These are phyloP conservation scores for Capromys pilorides DNA, from an alignment of 2,797 vertebrate species.

Conservation along the genomic window DNA sequence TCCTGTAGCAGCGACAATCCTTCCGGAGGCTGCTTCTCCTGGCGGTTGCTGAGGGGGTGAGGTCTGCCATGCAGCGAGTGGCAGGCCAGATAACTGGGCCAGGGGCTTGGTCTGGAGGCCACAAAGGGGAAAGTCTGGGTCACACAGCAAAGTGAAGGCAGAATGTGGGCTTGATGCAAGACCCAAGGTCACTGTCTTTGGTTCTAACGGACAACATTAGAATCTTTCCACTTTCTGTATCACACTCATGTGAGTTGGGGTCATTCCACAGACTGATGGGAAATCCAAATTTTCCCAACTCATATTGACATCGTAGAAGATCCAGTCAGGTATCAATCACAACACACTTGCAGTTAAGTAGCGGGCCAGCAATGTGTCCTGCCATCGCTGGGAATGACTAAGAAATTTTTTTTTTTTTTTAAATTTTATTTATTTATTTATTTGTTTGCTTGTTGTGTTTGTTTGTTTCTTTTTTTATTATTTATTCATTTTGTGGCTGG, in stretches of 20 bases:
- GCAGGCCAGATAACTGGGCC: not conserved
- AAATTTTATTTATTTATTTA: no score
- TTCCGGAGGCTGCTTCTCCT: not conserved
- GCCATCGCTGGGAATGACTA: not conserved
- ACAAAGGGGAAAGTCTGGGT: constrained; percentile 32
- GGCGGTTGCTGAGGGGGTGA: not conserved
- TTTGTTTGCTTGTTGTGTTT: no score
- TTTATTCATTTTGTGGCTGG: no score
- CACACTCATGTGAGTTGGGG: not conserved
- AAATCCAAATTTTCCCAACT: not conserved
- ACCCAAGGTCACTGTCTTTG: not conserved
- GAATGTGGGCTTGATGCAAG: not conserved
- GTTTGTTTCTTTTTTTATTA: no score
- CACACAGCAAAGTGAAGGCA: not conserved
- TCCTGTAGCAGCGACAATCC: not conserved
- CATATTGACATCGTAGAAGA: not conserved
- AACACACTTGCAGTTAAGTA: not conserved
- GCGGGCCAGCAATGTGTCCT: not conserved
- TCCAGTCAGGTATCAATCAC: not conserved
- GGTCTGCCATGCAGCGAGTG: not conserved
- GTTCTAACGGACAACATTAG: not conserved
- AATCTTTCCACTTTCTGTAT: not conserved
- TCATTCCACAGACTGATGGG: not conserved
- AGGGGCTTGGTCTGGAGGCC: not conserved
- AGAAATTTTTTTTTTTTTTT: no score